Conservation (phyloP, 2,888 invertebrate species). For the Chaitophorus viminalis region DNA sequence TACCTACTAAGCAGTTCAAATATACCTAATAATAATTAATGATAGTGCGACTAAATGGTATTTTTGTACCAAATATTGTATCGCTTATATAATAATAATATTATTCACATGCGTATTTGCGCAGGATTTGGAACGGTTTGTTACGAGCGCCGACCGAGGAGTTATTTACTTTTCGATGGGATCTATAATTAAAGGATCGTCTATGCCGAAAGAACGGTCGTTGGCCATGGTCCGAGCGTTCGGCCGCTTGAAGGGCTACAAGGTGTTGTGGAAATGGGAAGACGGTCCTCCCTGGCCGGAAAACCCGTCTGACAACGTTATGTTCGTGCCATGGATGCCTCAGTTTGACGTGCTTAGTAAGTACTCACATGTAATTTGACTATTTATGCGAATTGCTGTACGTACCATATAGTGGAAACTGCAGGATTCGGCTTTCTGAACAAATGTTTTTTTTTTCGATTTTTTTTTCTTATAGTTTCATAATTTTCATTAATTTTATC, state of each 20-base stretch:
- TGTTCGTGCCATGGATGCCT: conserved; percentile 52
- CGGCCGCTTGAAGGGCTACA: conserved; percentile 27
- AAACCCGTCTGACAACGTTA: conserved; percentile 10
- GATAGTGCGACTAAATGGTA: no score
- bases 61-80: no score
- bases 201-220: not conserved
- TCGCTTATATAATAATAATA: no score
- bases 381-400: no score
- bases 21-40: no score
- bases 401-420: no score
- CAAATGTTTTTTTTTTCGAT: no score
- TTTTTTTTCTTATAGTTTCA: no score
- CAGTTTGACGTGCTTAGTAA: conserved; percentile 55
- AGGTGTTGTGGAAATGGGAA: conserved; percentile 60
- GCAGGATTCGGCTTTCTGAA: no score
- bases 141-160: conserved; percentile 30
- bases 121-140: conserved; percentile 33
- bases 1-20: no score
- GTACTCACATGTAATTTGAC: not conserved
- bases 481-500: no score
- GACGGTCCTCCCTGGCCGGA: not conserved
- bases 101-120: not conserved
- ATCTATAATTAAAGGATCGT: conserved; percentile 41
- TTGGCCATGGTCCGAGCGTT: conserved; percentile 28
- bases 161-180: conserved; percentile 56